phyloP scores from a whole-genome alignment of 2,888 invertebrate genomes.

The Drosophila kokeensis region DNA sequence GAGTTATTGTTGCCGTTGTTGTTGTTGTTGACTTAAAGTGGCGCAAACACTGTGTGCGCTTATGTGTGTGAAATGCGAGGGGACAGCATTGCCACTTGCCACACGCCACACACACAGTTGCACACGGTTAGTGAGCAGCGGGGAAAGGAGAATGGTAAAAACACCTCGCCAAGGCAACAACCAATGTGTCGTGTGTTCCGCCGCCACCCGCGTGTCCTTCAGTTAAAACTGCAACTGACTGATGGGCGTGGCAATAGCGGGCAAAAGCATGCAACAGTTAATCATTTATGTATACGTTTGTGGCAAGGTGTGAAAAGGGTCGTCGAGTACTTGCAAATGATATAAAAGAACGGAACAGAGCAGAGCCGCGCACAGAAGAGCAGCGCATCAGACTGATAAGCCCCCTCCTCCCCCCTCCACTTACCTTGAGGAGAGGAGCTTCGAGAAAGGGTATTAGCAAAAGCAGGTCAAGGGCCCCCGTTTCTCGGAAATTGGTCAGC shows the following conservation, averaged over 20 bases:
- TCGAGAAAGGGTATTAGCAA: constrained; percentile 3
- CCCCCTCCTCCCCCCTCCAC: too few species aligned
- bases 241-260: constrained; percentile 62
- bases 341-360: background rate
- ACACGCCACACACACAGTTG: constrained; percentile 4
- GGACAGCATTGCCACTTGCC: constrained; percentile 33
- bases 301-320: constrained; percentile 26
- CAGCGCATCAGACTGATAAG: background rate
- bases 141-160: background rate
- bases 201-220: constrained; percentile 48
- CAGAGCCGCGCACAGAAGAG: background rate
- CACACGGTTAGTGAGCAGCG: background rate
- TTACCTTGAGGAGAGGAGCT: constrained; percentile 4
- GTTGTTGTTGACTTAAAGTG: constrained; percentile 56
- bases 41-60: constrained; percentile 41
- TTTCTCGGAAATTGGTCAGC: constrained; percentile 17
- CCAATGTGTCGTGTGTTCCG: constrained; percentile 21
- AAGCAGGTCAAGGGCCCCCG: constrained; percentile 33
- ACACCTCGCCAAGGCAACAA: constrained; percentile 45
- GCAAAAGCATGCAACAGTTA: constrained; percentile 71
- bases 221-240: constrained; percentile 42
- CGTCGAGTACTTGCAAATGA: constrained; percentile 13
- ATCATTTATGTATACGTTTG: constrained; percentile 54
- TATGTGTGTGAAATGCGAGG: constrained; percentile 28
- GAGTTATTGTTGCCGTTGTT: constrained; percentile 27